phyloP scores from a whole-genome alignment of 2,888 invertebrate species.

The Hemicrepidius hirtus region DNA sequence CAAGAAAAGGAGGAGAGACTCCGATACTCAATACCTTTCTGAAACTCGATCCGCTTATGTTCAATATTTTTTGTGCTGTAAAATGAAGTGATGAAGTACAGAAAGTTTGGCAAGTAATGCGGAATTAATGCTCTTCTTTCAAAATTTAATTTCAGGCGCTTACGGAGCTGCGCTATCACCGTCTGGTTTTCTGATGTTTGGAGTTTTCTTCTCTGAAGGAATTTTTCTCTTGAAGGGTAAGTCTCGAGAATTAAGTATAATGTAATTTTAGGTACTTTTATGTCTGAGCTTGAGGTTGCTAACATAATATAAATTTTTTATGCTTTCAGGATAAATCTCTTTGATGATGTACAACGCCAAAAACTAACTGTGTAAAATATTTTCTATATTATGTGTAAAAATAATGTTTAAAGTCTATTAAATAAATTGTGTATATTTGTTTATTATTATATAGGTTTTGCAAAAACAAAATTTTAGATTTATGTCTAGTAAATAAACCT shows the following conservation, averaged over 20 bases:
- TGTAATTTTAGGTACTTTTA: neutral
- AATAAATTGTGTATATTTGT: slow-evolving; percentile 51
- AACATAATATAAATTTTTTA: slow-evolving; percentile 13
- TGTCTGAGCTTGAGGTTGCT: neutral
- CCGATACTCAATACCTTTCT: neutral
- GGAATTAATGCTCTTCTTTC: slow-evolving; percentile 40
- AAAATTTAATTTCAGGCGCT: slow-evolving; percentile 47
- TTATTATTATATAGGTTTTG: slow-evolving; percentile 37
- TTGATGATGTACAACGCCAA: slow-evolving; percentile 47
- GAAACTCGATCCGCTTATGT: slow-evolving; percentile 1
- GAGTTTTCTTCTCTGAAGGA: slow-evolving; percentile 38
- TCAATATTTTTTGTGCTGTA: slow-evolving; percentile 14
- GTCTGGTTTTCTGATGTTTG: slow-evolving; percentile 44
- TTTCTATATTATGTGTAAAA: slow-evolving; percentile 50
- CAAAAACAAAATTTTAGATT: neutral
- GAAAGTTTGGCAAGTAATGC: slow-evolving; percentile 38
- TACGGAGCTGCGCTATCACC: slow-evolving; percentile 36
- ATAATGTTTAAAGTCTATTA: slow-evolving; percentile 47
- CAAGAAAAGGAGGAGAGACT: neutral
- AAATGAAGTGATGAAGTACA: slow-evolving; percentile 37
- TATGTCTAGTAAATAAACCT: neutral
- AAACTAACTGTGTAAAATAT: slow-evolving; percentile 48
- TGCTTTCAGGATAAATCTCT: slow-evolving; percentile 38
- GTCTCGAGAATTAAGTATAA: neutral
- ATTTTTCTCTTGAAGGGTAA: slow-evolving; percentile 40